Evolutionary conservation across 2,797 vertebrate species (phyloP).

Genomic region (Tapera naevia): DNA sequence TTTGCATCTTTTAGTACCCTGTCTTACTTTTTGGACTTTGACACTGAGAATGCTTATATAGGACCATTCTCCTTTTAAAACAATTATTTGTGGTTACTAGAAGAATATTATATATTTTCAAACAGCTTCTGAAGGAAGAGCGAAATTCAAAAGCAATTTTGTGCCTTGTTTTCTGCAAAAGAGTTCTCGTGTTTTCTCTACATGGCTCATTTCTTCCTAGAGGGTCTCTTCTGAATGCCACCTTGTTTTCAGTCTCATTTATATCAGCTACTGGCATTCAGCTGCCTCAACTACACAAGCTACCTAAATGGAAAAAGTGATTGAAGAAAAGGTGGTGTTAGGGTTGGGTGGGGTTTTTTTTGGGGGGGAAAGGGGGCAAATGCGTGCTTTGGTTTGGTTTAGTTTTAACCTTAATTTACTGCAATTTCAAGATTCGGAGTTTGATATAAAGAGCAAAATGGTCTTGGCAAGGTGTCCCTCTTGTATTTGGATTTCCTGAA

Average conservation of each 20-base stretch:
- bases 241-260: background rate
- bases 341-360: background rate
- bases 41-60: background rate
- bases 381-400: no score
- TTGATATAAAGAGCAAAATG: background rate
- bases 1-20: background rate
- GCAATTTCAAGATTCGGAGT: background rate
- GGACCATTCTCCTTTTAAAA: background rate
- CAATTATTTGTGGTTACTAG: background rate
- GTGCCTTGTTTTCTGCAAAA: background rate
- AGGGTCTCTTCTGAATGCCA: background rate
- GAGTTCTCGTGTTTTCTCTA: background rate
- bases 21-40: background rate
- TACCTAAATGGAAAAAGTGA: background rate
- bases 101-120: constrained; percentile 3
- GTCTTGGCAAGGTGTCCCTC: background rate
- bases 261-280: background rate
- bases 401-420: background rate
- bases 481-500: background rate
- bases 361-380: no score
- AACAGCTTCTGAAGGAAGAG: background rate
- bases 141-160: background rate
- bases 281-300: background rate
- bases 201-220: background rate
- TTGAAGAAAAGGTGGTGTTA: background rate